Evolutionary conservation across 1,140 invertebrate genomes (phyloP).

Genomic region (Pygmarrhopalites habei): DNA sequence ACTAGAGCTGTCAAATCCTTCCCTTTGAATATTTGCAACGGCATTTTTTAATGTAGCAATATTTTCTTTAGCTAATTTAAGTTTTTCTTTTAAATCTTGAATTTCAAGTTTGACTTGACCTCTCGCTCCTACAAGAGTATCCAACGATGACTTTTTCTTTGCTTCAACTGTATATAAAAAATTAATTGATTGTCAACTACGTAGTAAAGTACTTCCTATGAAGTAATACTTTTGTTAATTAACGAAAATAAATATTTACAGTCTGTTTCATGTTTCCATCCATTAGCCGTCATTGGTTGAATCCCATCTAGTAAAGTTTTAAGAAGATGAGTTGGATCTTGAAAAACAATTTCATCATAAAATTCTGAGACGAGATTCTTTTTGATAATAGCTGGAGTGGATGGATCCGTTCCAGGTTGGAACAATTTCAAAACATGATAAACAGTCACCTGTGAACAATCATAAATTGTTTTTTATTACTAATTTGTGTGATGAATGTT

Average conservation of each 20-base stretch:
- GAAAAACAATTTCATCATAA: conserved; percentile 97
- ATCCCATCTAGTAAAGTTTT: conserved; percentile 73
- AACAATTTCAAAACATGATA: conserved; percentile 95
- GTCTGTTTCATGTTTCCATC: conserved; percentile 81
- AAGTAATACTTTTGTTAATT: neutral
- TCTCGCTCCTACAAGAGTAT: conserved; percentile 70
- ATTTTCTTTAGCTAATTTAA: conserved; percentile 81
- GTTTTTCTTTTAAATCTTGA: conserved; percentile 72
- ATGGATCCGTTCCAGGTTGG: conserved; percentile 63
- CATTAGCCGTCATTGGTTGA: conserved; percentile 62
- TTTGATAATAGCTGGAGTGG: conserved; percentile 46
- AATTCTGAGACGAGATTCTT: conserved; percentile 84
- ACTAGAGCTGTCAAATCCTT: neutral
- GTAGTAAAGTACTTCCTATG: too few relatives aligned
- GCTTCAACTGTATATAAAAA: conserved; percentile 68
- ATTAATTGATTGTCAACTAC: neutral
- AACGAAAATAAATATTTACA: conserved; percentile 57
- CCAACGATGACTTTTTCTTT: conserved; percentile 73
- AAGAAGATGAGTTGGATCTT: conserved; percentile 87
- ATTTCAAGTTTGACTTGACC: conserved; percentile 79
- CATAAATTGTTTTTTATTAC: neutral
- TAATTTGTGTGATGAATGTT: too few relatives aligned
- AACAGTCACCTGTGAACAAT: conserved; percentile 69
- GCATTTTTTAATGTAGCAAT: conserved; percentile 83
- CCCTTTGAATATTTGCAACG: conserved; percentile 56